Evolutionary conservation across 2,797 vertebrate genomes (phyloP).

Genomic region (Melanotaenia boesemani): DNA sequence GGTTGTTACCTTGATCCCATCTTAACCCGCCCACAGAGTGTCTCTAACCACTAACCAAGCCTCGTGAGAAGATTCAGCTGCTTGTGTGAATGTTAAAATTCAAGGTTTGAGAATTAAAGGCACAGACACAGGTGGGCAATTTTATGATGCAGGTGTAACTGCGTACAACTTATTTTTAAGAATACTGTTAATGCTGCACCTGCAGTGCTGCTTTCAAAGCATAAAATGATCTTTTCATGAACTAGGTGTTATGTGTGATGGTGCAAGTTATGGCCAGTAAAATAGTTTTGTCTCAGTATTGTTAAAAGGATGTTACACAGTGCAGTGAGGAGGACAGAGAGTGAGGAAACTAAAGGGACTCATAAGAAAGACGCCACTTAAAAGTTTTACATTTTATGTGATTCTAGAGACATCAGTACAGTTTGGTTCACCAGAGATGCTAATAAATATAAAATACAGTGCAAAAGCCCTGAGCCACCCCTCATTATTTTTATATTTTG

Average conservation of each 20-base stretch:
- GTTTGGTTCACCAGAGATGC: not conserved
- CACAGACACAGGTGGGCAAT: conserved; percentile 9
- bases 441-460: not conserved
- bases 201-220: conserved; percentile 9
- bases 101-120: conserved; percentile 14
- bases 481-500: not conserved
- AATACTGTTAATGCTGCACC: not conserved
- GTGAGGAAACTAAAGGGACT: conserved; percentile 32
- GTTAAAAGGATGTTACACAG: conserved; percentile 20
- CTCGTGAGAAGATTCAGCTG: not conserved
- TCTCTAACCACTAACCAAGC: not conserved
- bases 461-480: not conserved
- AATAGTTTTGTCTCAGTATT: conserved; percentile 29
- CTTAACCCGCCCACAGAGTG: not conserved
- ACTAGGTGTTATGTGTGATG: conserved; percentile 26
- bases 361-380: conserved; percentile 33
- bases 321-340: conserved; percentile 26
- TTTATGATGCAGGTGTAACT: not conserved
- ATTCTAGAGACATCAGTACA: not conserved
- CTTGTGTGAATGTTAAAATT: conserved; percentile 1
- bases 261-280: conserved; percentile 34
- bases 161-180: conserved; percentile 5
- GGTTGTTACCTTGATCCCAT: not conserved
- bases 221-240: conserved; percentile 25
- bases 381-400: conserved; percentile 9